Percentiles rank a stretch among this genome's conserved stretches.
Conservation (phyloP, 1,140 invertebrate species). For the Bacillus rossius region DNA sequence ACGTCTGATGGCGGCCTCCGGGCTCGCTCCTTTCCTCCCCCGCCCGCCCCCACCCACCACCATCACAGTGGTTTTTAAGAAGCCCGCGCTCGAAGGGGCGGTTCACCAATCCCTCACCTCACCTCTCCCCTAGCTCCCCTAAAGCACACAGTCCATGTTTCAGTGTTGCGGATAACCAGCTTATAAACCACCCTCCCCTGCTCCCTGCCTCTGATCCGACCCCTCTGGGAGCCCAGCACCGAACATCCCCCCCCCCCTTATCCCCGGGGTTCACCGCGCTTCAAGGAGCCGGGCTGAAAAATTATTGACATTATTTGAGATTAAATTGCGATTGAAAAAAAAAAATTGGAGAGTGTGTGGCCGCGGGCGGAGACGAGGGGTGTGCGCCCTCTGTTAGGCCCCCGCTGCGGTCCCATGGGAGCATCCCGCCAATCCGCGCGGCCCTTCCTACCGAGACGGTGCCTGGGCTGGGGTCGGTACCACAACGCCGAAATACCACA, state of each 20-base stretch:
- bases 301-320: constrained; percentile 31
- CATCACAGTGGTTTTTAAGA: constrained; percentile 1
- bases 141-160: no score
- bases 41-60: not conserved
- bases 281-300: not conserved
- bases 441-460: no score
- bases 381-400: not conserved
- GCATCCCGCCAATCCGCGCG: no score
- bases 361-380: not conserved
- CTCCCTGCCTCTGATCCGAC: not conserved
- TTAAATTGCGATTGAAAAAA: constrained; percentile 35
- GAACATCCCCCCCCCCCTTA: no score
- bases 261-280: no score
- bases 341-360: constrained; percentile 16
- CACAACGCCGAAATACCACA: no score
- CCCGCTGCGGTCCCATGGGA: no score
- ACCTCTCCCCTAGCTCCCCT: not conserved
- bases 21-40: not conserved
- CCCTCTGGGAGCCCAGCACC: no score
- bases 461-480: no score
- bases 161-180: constrained; percentile 5
- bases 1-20: no score
- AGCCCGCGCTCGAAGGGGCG: not conserved
- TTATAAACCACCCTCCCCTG: not conserved
- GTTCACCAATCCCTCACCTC: not conserved